These are phyloP conservation scores for Leptocoma aspasia DNA, from an alignment of 2,113 vertebrate species.

Conservation along the genomic window DNA sequence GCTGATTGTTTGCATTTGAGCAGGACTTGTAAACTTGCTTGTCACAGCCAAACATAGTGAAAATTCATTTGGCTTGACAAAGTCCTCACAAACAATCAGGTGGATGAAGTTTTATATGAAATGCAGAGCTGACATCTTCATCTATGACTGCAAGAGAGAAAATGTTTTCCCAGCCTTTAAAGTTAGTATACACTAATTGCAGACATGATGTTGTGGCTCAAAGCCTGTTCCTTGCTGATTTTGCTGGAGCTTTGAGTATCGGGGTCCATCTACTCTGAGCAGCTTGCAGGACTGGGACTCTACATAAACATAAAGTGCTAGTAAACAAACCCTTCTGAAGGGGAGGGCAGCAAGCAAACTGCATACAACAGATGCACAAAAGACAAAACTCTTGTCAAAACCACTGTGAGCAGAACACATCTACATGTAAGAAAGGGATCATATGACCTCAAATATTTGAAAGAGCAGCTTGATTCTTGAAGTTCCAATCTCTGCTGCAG, in stretches of 20 bases:
- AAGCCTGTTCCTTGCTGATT: not conserved
- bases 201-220: not conserved
- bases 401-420: not conserved
- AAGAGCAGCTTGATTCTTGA: not conserved
- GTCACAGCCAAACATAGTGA: not conserved
- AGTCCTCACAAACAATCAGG: not conserved
- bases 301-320: not conserved
- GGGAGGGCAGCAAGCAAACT: not conserved
- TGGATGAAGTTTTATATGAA: not conserved
- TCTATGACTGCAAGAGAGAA: not conserved
- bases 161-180: not conserved
- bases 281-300: not conserved
- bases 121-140: not conserved
- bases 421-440: not conserved
- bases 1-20: not conserved
- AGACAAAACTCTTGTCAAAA: not conserved
- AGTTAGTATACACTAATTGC: not conserved
- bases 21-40: not conserved
- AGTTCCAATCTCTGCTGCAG: not conserved
- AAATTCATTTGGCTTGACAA: not conserved
- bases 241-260: not conserved
- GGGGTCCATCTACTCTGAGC: rapidly evolving
- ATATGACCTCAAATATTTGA: not conserved
- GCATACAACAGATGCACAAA: not conserved
- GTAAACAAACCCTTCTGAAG: not conserved